Base-by-base conservation (phyloP, 2,113 vertebrate species). In the Turdus rufiventris region DNA sequence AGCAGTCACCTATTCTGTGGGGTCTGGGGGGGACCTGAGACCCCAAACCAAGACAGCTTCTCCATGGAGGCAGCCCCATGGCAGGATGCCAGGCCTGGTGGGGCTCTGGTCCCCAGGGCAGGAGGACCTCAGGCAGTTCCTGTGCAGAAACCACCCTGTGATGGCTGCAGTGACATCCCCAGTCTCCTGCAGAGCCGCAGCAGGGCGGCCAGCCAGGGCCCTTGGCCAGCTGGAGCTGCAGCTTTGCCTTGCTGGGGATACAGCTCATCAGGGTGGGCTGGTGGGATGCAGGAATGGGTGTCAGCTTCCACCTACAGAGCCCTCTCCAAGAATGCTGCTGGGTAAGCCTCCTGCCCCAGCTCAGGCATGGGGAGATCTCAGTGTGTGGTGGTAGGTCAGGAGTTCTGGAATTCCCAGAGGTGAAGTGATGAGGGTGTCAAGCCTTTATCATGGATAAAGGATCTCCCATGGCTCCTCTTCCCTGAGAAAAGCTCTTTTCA, bases 311-410 rank as follows among this genome's bases (percentile, higher is more conserved):
- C 38, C 70, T 61, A 4, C 1, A 0, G 56, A 38, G 58, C 45
- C 15, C 16, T 63, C 47, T n/a, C 75, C 62, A 54, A 72, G 40
- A 50, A 15, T 31, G 20, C 42, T 72, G 40, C n/a, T 4, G 5
- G 8, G 10, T 54, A 20, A 79, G 53, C 28, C 8, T 54, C 36
- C 38, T 45, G 25, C 33, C 31, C 54, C 4, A 4, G 53, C n/a
- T 85, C 58, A 76, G 48, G 8, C 10, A 9, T 5, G 3, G 36
- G 14, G 19, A 83, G 25, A 33, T 36, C 42, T 61, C n/a, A 12
- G 10, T 0, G 0, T 0, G 0, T 38, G 25, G 19, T 56, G 21
- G 9, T 10, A 10, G 18, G 19, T 33, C 53, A 75, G 50, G 53
- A 82, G 74, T 65, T 40, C 26, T 51, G 18, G 18, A 75, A 65